Evolutionary conservation across 53 echinoderm and acorn worm species (phyloP).

Genomic region (Paracentrotus lividus): DNA sequence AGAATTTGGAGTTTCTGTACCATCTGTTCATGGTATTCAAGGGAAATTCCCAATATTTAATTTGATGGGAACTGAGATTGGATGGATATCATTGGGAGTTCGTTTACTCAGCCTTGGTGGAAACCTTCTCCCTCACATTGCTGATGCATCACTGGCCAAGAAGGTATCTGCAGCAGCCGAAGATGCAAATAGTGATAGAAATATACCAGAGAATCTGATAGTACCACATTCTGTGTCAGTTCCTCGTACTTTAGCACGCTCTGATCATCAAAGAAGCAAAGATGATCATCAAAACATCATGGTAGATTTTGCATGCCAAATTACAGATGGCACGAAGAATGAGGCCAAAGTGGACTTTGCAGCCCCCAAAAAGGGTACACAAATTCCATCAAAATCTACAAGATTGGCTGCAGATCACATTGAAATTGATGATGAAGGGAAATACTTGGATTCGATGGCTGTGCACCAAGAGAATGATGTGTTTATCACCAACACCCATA

Average conservation of each 20-base stretch:
- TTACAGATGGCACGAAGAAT: neutral
- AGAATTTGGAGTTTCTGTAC: constrained; percentile 80
- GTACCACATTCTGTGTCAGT: neutral
- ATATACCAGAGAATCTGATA: neutral
- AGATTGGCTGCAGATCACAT: neutral
- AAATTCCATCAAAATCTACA: neutral
- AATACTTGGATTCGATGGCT: neutral
- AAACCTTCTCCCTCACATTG: constrained; percentile 88
- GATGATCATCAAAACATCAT: neutral
- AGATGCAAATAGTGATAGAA: neutral
- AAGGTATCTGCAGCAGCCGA: neutral
- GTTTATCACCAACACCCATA: constrained; percentile 83
- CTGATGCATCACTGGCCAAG: constrained; percentile 70
- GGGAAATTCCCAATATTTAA: constrained; percentile 88
- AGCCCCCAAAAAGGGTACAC: neutral
- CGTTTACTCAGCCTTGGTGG: constrained; percentile 91
- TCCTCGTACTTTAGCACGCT: neutral
- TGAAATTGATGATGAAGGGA: neutral
- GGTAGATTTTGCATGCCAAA: constrained; percentile 2
- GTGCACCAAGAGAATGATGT: neutral
- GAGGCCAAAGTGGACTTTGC: neutral
- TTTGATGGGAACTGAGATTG: constrained; percentile 93
- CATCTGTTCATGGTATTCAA: constrained; percentile 86
- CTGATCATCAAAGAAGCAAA: neutral
- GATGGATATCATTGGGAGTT: constrained; percentile 83